phyloP scores from a whole-genome alignment of 2,113 vertebrate genomes.

The Cyprinodon tularosa region DNA sequence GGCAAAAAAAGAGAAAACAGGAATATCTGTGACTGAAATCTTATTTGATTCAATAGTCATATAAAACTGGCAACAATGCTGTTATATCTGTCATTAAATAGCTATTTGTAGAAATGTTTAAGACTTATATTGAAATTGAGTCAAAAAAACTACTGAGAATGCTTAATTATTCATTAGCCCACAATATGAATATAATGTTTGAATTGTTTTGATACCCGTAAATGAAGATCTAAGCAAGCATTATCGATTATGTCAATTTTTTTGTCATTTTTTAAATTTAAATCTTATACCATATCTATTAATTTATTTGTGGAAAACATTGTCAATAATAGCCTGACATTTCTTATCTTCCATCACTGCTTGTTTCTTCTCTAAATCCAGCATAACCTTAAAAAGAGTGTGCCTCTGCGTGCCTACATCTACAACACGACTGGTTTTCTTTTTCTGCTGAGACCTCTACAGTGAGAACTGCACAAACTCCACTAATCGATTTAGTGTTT shows the following conservation, averaged over 20 bases:
- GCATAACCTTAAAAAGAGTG: background rate
- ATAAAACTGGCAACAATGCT: background rate
- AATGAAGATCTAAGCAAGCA: background rate
- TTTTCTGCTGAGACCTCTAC: conserved; percentile 29
- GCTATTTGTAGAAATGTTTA: background rate
- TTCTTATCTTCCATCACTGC: background rate
- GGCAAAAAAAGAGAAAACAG: too few species aligned
- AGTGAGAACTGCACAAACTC: conserved; percentile 31
- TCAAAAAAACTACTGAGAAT: background rate
- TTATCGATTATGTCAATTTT: too few species aligned
- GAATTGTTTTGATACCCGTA: background rate
- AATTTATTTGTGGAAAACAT: background rate
- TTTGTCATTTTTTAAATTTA: too few species aligned
- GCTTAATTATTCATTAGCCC: background rate
- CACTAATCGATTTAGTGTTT: conserved; percentile 50
- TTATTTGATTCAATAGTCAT: background rate
- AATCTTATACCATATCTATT: background rate
- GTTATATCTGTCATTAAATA: background rate
- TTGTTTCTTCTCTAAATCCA: background rate
- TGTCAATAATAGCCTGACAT: background rate
- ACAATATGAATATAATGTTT: background rate
- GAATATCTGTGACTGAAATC: background rate
- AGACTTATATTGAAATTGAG: background rate
- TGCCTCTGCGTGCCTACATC: background rate
- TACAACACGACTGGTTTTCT: conserved; percentile 11